Base-by-base conservation (phyloP, 2,888 invertebrate genomes). In the Cordylochernes scorpioides region DNA sequence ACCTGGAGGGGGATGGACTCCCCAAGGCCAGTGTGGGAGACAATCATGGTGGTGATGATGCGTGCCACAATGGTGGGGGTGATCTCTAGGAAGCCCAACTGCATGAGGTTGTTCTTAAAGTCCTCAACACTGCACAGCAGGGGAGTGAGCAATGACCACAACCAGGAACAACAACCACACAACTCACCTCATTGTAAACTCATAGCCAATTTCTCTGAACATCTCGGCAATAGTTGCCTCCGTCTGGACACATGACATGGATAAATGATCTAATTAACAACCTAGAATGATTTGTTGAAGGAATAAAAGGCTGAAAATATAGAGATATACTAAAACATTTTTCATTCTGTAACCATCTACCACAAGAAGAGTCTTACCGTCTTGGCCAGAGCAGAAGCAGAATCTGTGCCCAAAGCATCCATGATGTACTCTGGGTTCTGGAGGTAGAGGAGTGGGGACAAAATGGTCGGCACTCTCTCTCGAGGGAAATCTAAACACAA, bases 161-260 rank as follows among this genome's bases (percentile, higher is more conserved):
- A 13, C 9, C 14, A 14, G 2, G 15, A 15, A 9, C 2, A 5
- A 16, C 24, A 30, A 9, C 17, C 27, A 10, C 5, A n/a, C 14
- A 8, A 8, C 29, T 36, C 43, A 51, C 53, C 44, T 51, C 30
- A 67, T 58, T 31, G 86, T 88, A 51, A 86, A 84, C 42, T 67
- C 62, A 56, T 78, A 84, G 30, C 91, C 84, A 49, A 88, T 65
- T 57, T 94, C 91, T 51, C 73, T 65, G 46, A 91, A 68, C 48
- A 86, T 64, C 49, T 86, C 86, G 39, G 80, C 71, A 49, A 59
- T 39, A 6, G 54, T 49, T 13, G 46, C 46, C 33, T 52, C 54
- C 45, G 51, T 45, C 54, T 55, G 42, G 15, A 40, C 36, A 25
- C 3, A 26, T 17, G 22, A 31, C 5, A 12, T 15, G 17, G 9